Base-by-base conservation (phyloP, 2,113 vertebrate species). In the Fukomys damarensis region DNA sequence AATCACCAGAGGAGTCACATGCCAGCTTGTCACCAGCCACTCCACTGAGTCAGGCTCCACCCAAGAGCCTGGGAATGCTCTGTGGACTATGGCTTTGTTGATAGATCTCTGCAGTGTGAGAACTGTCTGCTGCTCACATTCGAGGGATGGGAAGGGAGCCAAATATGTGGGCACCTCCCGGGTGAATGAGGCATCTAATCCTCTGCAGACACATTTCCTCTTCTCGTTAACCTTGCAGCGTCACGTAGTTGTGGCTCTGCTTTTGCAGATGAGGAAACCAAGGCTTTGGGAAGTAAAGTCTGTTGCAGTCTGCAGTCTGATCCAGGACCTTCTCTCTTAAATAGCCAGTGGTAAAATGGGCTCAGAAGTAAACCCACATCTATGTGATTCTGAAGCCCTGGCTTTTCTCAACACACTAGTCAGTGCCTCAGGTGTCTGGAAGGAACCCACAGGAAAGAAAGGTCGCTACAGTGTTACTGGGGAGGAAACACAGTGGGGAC, bases 161-260 rank as follows among this genome's bases (percentile, higher is more conserved):
- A 35, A 14, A 58, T 4, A 17, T 2, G 0, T 2, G 30, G 46
- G 68, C 17, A 17, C 38, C 19, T 35, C 14, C 43, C 16, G 6
- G 9, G n/a, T 0, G n/a, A 17, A 11, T 3, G 0, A 16, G 13
- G 5, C 0, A 19, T 66, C 77, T 28, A 0, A 2, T 11, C 38
- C n/a, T 9, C 66, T 9, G 7, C 35, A 20, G 82, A 32, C 46
- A 1, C n/a, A 30, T 5, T 5, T 26, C 3, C 46, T 35, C n/a
- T 5, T 49, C 61, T 77, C 38, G 0, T 0, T 38, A 30, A 26
- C 54, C 61, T 65, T 24, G 9, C 13, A 4, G 77, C 38, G 13
- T 76, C 38, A 76, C 28, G 8, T 38, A 14, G 3, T 7, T 4
- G 12, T 19, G 24, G 68, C 22, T 79, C 56, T 35, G 1, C 30